Base-by-base conservation (phyloP, 2,797 vertebrate genomes). In the Mastacembelus armatus region DNA sequence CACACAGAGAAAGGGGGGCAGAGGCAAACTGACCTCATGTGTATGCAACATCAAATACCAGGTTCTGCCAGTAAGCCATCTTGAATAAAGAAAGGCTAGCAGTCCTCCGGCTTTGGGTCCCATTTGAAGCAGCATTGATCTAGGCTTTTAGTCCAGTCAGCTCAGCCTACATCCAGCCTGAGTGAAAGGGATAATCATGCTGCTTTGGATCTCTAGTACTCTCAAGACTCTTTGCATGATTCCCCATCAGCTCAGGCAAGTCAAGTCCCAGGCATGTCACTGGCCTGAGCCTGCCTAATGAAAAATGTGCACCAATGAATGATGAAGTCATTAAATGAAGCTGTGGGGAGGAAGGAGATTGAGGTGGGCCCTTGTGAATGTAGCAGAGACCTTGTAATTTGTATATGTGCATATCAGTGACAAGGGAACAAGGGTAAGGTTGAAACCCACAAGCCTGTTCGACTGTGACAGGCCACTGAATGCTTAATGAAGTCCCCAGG, bases 391-490 rank as follows among this genome's bases (percentile, higher is more conserved):
- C 62, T 74, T 64, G 77, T 70, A 84, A 90, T 90, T 88, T 90
- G 85, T 88, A 77, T 78, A 74, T 56, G 62, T 77, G 77, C 86
- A 81, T 85, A 85, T 89, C 84, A 84, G 78, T 83, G 88, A 88
- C 80, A 83, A 76, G 62, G 36, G 78, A 84, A 90, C 86, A 85
- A 71, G 78, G 66, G 55, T 52, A 22, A 85, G 77, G 84, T 74
- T 83, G 78, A 72, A 79, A 83, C 66, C 84, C 55, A 61, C 77
- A 82, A 78, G 79, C 70, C 61, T 78, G 71, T 71, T 78, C 7
- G 58, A 78, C 82, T 83, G 77, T 83, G 85, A 89, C 85, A 80
- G 78, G 60, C 74, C 51, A 45, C 19, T 52, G 81, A 78, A 84
- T 80, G 50, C 78, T 70, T 75, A 81, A 88, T 73, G 19, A 74